Conservation (phyloP, 2,797 vertebrate species). For the Capromys pilorides region DNA sequence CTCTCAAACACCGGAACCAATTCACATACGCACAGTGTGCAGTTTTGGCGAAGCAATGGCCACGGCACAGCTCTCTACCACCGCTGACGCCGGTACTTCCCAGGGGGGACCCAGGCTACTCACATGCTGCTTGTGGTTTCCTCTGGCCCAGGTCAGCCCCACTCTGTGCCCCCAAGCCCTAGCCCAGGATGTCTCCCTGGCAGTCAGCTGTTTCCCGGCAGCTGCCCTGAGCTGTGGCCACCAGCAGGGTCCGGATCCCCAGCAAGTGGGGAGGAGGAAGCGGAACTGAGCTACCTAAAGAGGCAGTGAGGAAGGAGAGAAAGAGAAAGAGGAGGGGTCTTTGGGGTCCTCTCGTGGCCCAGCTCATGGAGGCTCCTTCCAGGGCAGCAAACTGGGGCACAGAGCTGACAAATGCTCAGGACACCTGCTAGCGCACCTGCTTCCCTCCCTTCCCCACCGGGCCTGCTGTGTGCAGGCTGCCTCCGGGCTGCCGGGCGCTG, state of each 20-base stretch:
- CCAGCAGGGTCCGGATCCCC: background rate
- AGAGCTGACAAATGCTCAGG: background rate
- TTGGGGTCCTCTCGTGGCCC: background rate
- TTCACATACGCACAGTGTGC: rapidly evolving
- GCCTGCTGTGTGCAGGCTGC: background rate
- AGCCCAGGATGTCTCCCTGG: background rate
- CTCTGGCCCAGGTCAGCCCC: background rate
- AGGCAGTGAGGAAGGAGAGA: background rate
- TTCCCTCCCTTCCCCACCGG: background rate
- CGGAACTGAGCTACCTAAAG: background rate
- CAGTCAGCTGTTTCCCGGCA: background rate
- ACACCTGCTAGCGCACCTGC: too few species aligned
- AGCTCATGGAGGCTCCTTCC: background rate
- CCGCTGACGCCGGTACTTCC: background rate
- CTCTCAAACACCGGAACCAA: background rate
- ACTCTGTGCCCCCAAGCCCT: background rate
- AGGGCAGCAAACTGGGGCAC: background rate
- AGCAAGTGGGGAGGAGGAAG: too few species aligned
- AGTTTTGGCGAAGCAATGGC: rapidly evolving
- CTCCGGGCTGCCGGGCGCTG: background rate
- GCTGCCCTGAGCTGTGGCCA: background rate
- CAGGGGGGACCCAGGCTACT: background rate
- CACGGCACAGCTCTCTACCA: background rate
- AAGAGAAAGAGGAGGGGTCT: rapidly evolving
- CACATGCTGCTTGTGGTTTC: background rate